A percentile compares a stretch with the other conserved stretches of the same genome.
phyloP scores from a whole-genome alignment of 2,113 vertebrate genomes.

The Chiloscyllium plagiosum region DNA sequence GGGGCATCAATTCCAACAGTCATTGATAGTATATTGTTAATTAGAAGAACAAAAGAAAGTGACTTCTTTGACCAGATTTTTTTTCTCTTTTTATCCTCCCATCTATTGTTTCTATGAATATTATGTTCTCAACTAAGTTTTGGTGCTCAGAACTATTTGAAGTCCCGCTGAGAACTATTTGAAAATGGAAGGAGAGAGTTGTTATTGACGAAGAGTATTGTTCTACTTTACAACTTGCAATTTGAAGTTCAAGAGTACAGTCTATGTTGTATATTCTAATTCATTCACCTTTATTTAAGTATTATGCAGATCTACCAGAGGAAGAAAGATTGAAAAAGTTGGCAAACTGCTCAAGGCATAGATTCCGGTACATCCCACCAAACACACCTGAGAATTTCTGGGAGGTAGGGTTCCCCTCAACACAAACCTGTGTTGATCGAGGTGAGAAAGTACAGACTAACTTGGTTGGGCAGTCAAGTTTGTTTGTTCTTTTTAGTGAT shows the following conservation, averaged over 20 bases:
- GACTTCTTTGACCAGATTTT: not conserved
- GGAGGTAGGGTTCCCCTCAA: constrained; percentile 96
- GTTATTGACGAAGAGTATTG: not conserved
- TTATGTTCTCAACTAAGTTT: not conserved
- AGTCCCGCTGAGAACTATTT: not conserved
- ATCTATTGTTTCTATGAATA: not conserved
- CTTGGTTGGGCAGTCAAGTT: not conserved
- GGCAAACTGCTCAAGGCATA: constrained; percentile 81
- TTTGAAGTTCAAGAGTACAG: not conserved
- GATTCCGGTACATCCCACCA: constrained; percentile 81
- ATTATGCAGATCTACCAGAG: constrained; percentile 81
- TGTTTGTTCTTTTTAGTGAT: not conserved
- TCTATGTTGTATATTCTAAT: not conserved
- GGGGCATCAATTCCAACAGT: not conserved
- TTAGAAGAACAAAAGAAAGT: not conserved
- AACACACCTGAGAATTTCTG: constrained; percentile 93
- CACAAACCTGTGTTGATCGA: constrained; percentile 87
- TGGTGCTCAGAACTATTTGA: not conserved
- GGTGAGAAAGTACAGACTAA: constrained; percentile 55
- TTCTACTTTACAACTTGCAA: not conserved
- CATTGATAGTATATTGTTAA: not conserved
- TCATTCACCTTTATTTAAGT: constrained; percentile 55
- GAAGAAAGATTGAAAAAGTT: constrained; percentile 81
- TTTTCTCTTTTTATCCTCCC: not conserved
- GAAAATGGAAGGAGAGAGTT: not conserved